A percentile compares a stretch with the other conserved stretches of the same genome.
Evolutionary conservation across 1,140 invertebrate genomes (phyloP).

Genomic region (Cephus cinctus): DNA sequence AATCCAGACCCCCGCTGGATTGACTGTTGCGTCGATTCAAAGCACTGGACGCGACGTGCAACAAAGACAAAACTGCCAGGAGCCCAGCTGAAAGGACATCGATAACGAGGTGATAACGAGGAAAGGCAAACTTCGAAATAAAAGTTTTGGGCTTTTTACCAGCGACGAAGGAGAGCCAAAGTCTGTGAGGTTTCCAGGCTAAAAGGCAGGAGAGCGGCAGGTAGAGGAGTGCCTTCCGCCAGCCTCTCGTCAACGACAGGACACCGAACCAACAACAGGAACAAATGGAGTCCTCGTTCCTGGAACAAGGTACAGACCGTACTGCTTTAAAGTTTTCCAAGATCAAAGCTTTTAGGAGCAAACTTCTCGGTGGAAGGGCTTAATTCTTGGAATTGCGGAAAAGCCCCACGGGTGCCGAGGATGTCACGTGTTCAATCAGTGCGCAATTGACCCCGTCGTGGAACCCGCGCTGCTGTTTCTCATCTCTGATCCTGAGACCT

Average conservation of each 20-base stretch:
- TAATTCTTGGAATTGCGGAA: no score
- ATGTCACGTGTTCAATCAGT: no score
- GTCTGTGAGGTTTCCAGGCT: slow-evolving; percentile 54
- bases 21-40: slow-evolving; percentile 25
- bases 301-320: slow-evolving; percentile 26
- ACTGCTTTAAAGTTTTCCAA: neutral
- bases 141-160: no score
- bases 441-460: no score
- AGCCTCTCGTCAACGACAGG: slow-evolving; percentile 50
- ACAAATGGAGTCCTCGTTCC: slow-evolving; percentile 48
- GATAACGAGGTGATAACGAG: neutral
- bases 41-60: slow-evolving; percentile 38
- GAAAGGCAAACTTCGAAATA: no score
- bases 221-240: slow-evolving; percentile 57
- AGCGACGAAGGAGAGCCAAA: slow-evolving; percentile 53
- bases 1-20: slow-evolving; percentile 23
- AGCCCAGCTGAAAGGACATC: slow-evolving; percentile 36
- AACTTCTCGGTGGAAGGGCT: no score
- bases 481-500: no score
- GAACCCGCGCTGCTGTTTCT: no score
- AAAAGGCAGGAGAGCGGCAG: slow-evolving; percentile 50
- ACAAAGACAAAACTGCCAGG: slow-evolving; percentile 39
- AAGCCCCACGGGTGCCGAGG: no score
- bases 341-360: no score
- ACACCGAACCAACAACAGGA: slow-evolving; percentile 51